Base-by-base conservation (phyloP, 2,888 invertebrate species). In the Heliconius ismenius region DNA sequence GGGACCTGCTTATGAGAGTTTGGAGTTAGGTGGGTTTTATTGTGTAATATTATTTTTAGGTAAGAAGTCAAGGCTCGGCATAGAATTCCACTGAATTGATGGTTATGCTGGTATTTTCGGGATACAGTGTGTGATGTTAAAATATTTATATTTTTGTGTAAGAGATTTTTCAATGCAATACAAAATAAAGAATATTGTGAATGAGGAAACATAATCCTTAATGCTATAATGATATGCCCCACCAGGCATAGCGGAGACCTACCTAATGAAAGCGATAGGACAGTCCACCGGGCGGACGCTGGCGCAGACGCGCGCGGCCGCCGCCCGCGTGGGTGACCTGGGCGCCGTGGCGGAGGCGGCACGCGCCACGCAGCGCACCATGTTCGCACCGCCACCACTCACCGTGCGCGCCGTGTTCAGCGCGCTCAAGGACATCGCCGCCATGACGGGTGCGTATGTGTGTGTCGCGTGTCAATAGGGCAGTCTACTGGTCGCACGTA, bases 251-350 rank as follows among this genome's bases (percentile, higher is more conserved):
- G 99, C 99, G 0, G 99, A 99, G 86, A 97, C 97, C 0, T 97
- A 97, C 81, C 93, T 99, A 73, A 98, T 99, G 96, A 99, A 98
- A 94, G 98, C 98, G 0, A 97, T 99, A 70, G 98, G 98, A 0
- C 97, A 97, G 87, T 96, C 97, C 78, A 98, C 98, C 7, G 98
- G 98, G 0, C 95, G 98, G 79, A 96, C 97, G 64, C 88, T 98
- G 81, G 96, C 97, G 72, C 97, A 98, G 89, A 96, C 99, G 75
- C 97, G 97, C 89, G 91, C 95, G 0, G 91, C 88, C n/a, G 94
- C 95, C 75, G 89, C 87, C 10, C 86, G 83, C 39, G 95, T 95
- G 73, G 99, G 99, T 0, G 99, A 99, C 93, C 94, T 99, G 76
- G 99, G 99, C 9, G 92, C 96, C 28, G 98, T 98, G 13, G 99